phyloP scores from a whole-genome alignment of 2,797 vertebrate species.

The Hybognathus amarus region DNA sequence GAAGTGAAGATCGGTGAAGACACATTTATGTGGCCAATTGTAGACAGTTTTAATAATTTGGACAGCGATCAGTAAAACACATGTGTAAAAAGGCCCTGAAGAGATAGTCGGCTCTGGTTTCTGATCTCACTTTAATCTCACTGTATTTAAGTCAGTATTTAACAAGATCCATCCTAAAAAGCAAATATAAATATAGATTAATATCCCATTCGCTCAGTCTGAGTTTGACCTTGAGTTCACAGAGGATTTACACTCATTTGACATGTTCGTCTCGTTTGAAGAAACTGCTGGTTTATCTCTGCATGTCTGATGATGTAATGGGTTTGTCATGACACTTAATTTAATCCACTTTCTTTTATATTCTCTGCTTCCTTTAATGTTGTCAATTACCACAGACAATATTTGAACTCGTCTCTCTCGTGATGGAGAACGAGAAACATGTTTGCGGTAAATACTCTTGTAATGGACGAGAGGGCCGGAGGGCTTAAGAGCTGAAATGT shows the following conservation, averaged over 20 bases:
- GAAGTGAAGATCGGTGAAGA: background rate
- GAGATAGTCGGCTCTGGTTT: background rate
- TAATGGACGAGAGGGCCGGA: background rate
- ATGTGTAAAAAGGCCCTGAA: background rate
- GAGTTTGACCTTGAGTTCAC: background rate
- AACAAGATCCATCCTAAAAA: constrained; percentile 9
- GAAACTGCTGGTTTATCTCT: constrained; percentile 11
- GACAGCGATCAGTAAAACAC: background rate
- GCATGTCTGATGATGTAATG: background rate
- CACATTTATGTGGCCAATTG: background rate
- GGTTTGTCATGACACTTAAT: background rate
- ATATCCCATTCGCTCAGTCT: background rate
- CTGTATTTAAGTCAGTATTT: constrained; percentile 7
- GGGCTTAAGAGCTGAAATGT: background rate
- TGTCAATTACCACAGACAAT: background rate
- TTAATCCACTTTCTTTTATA: background rate
- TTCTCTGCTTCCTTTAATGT: background rate
- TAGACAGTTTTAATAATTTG: background rate
- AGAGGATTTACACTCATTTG: background rate
- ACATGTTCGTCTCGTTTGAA: background rate
- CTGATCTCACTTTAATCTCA: background rate
- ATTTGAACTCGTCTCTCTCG: background rate
- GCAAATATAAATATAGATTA: constrained; percentile 22
- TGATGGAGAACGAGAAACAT: background rate
- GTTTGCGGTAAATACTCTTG: background rate